Evolutionary conservation across 2,888 invertebrate genomes (phyloP).

Genomic region (Pandemis corylana): DNA sequence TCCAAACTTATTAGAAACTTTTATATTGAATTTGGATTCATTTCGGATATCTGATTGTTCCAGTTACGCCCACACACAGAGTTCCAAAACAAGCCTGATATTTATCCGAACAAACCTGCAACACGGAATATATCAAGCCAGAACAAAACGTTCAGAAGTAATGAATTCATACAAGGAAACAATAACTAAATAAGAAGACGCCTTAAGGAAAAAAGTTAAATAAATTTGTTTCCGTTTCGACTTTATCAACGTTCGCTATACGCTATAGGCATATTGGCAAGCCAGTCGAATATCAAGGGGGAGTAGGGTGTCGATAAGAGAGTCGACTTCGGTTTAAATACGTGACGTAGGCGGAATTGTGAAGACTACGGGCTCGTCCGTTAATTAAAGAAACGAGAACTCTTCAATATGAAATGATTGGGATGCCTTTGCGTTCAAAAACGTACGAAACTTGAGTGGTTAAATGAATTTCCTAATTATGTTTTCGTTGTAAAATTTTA

Average conservation of each 20-base stretch:
- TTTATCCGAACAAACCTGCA: background rate
- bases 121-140: background rate
- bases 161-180: slow-evolving; percentile 8
- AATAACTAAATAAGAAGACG: slow-evolving; percentile 1
- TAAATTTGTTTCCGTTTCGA: slow-evolving; percentile 12
- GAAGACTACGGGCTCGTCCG: slow-evolving; percentile 16
- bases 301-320: slow-evolving; percentile 18
- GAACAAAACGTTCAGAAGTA: background rate
- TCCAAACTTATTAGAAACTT: too few relatives aligned
- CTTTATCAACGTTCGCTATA: slow-evolving; percentile 6
- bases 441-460: background rate
- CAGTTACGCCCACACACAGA: too few relatives aligned
- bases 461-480: background rate
- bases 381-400: slow-evolving; percentile 30
- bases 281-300: slow-evolving; percentile 7
- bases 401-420: slow-evolving; percentile 23
- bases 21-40: too few relatives aligned
- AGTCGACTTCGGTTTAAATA: slow-evolving; percentile 14
- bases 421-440: slow-evolving; percentile 15
- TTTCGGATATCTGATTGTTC: too few relatives aligned
- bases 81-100: background rate
- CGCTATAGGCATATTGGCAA: background rate
- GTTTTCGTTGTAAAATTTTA: background rate
- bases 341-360: slow-evolving; percentile 29
- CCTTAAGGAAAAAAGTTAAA: slow-evolving; percentile 3